A percentile compares a stretch with the other conserved stretches of the same genome.
Conservation (phyloP, 2,797 vertebrate genomes). For the Gymnocypris eckloni region DNA sequence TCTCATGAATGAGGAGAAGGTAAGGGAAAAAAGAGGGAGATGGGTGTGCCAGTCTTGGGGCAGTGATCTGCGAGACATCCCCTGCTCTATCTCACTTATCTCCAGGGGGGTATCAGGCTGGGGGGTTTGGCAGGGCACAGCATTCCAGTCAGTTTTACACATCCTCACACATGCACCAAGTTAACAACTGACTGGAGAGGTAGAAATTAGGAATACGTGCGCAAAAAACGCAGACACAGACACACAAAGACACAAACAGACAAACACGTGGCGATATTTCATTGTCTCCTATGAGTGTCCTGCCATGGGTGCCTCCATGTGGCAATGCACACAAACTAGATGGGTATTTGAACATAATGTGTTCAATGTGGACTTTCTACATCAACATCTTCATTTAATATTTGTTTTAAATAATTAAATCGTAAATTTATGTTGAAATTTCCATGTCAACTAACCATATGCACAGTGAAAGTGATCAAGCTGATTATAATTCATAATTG, state of each 20-base stretch:
- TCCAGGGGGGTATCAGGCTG: slow-evolving; percentile 58
- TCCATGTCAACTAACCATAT: not conserved
- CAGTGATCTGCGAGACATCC: slow-evolving; percentile 65
- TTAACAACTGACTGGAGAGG: slow-evolving; percentile 60
- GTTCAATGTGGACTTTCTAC: not conserved
- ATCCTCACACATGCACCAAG: slow-evolving; percentile 66
- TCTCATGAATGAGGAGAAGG: slow-evolving; percentile 13
- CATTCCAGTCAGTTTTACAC: slow-evolving; percentile 68
- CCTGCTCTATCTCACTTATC: slow-evolving; percentile 66
- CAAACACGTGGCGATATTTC: not conserved
- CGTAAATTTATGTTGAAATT: not conserved
- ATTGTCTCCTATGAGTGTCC: not conserved
- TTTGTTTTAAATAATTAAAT: no score
- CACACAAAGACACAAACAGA: slow-evolving; percentile 36
- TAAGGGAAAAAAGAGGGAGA: slow-evolving; percentile 23
- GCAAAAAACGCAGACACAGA: slow-evolving; percentile 34
- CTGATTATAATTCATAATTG: not conserved
- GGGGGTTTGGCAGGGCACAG: slow-evolving; percentile 64
- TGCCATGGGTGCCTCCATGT: not conserved
- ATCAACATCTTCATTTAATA: not conserved
- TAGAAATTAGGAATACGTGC: slow-evolving; percentile 17
- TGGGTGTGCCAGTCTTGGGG: slow-evolving; percentile 57
- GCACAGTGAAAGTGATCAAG: not conserved
- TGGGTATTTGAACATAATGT: not conserved
- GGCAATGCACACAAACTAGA: not conserved